Conservation (phyloP, 2,113 vertebrate species). For the Atrichornis clamosus region DNA sequence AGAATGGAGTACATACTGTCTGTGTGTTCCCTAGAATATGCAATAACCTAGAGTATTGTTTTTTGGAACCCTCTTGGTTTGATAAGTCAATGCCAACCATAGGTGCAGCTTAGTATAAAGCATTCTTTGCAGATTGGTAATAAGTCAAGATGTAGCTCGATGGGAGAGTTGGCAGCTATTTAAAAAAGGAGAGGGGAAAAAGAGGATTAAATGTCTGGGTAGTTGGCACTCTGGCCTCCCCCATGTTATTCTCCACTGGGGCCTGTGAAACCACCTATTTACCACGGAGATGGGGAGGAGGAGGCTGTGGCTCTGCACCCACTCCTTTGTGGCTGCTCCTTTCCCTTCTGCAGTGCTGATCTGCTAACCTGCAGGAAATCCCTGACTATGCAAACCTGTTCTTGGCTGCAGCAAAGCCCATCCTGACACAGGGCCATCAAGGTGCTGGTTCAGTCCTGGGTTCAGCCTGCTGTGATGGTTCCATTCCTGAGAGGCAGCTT, state of each 20-base stretch:
- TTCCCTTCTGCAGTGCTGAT: no score
- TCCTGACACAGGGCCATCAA: not conserved
- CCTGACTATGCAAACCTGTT: no score
- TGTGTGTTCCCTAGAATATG: not conserved
- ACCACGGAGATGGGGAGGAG: not conserved
- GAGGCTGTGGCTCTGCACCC: not conserved
- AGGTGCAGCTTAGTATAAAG: not conserved
- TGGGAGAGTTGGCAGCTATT: not conserved
- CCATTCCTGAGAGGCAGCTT: not conserved
- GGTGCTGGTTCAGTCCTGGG: not conserved
- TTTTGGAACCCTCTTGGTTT: not conserved
- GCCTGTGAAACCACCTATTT: not conserved
- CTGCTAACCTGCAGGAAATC: not conserved
- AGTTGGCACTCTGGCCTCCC: not conserved
- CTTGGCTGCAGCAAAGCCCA: fast-evolving
- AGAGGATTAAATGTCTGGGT: not conserved
- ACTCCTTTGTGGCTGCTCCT: fast-evolving
- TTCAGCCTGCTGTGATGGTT: not conserved
- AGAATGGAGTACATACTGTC: not conserved
- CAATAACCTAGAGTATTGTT: not conserved
- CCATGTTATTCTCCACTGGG: fast-evolving
- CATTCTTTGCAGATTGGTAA: not conserved
- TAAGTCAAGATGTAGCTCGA: not conserved
- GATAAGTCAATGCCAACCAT: not conserved
- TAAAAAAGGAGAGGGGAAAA: not conserved